Base-by-base conservation (phyloP, 2,113 vertebrate genomes). In the Xiphias gladius region DNA sequence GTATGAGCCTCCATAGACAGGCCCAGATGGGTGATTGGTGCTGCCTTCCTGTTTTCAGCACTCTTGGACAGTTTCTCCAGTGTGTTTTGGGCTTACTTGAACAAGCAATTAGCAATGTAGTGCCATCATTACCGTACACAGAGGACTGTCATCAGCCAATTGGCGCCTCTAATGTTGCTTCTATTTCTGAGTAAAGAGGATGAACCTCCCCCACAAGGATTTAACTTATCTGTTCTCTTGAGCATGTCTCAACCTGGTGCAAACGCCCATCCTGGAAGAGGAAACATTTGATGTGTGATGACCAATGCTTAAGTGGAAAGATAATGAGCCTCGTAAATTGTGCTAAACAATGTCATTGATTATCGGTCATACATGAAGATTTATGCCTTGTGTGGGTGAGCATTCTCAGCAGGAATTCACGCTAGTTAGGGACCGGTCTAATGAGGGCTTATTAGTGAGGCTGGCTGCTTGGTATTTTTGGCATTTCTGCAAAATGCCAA, bases 81-180 rank as follows among this genome's bases (percentile, higher is more conserved):
- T 88, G 91, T 85, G 85, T 85, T 90, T 86, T 86, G 84, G 79
- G 88, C 71, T 90, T 84, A 85, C 79, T 90, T 85, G 82, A 91
- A 86, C 89, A 90, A 86, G 86, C 79, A 90, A 88, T 94, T 92
- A 90, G 88, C 83, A 82, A 86, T 86, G 81, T 86, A 92, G 86
- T 81, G 72, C 75, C 87, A 74, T 91, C 89, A 88, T 90, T 87
- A 87, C 75, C 72, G 24, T 79, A 79, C 91, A 86, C 89, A 86
- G 76, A 84, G 89, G 87, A 87, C 86, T 72, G 65, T 32, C 68
- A 85, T 80, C 82, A 76, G 89, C 92, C 81, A 90, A 83, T 83
- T 92, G 91, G 78, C 79, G 66, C 68, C 30, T 82, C 69, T 80
- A 83, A 92, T 83, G 84, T 87, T 63, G 84, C 79, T 52, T 75